Evolutionary conservation across 2,113 vertebrate genomes (phyloP).

Genomic region (Theropithecus gelada): DNA sequence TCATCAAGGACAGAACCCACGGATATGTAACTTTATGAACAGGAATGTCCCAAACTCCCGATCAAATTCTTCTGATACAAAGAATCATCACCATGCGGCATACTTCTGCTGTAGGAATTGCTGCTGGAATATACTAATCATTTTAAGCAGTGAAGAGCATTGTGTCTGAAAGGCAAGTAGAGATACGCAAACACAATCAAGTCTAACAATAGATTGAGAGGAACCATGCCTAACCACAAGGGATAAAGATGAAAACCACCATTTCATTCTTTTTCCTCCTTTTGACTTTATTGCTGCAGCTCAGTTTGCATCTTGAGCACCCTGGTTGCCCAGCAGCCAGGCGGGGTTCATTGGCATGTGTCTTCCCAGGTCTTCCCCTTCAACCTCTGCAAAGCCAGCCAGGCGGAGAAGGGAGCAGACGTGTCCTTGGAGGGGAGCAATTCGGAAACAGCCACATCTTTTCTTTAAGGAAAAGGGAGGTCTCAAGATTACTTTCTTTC

Average conservation of each 20-base stretch:
- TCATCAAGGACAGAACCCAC: not conserved
- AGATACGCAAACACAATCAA: not conserved
- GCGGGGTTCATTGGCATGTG: not conserved
- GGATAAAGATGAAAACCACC: not conserved
- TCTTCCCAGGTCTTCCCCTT: not conserved
- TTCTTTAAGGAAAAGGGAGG: conserved; percentile 16
- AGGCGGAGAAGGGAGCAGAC: not conserved
- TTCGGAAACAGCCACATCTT: not conserved
- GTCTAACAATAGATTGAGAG: not conserved
- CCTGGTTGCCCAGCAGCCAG: not conserved
- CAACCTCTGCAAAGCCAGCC: not conserved
- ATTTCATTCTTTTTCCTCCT: not conserved
- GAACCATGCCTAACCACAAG: not conserved
- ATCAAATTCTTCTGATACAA: not conserved
- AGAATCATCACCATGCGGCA: not conserved
- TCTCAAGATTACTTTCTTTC: not conserved
- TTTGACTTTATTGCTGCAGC: not conserved
- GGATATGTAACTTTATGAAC: not conserved
- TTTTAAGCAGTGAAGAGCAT: not conserved
- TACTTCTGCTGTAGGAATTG: not conserved
- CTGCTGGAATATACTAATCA: conserved; percentile 6
- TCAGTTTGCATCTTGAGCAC: not conserved
- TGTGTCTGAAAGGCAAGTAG: conserved; percentile 19
- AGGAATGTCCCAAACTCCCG: not conserved
- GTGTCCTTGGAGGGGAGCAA: not conserved